Base-by-base conservation (phyloP, 2,888 invertebrate genomes). In the Clitarchus hookeri region DNA sequence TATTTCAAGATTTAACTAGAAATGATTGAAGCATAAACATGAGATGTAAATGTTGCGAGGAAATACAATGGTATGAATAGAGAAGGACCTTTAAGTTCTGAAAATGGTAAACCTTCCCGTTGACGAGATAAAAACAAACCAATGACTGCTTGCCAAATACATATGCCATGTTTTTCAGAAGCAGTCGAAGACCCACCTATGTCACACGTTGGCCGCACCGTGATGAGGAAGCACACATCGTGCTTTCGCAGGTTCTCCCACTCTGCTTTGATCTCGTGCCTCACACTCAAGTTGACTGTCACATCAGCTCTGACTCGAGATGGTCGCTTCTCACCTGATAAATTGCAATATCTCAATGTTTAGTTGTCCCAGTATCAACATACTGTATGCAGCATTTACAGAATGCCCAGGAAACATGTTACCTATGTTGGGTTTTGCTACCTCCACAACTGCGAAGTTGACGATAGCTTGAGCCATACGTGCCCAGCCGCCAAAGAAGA, bases 401-500 rank as follows among this genome's bases (percentile, higher is more conserved):
- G n/a, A 78, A 78, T 78, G 78, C 78, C 11, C n/a, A 78, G n/a
- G 8, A 78, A 19, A 78, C 65, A 13, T 26, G 78, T 54, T 89
- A 90, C 91, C 95, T 83, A 97, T 96, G 91, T 97, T 97, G 0
- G 97, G 97, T 90, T 97, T 97, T 0, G 97, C 96, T 13, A 98
- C 98, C 92, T 99, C 99, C 0, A 99, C 97, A 0, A 99, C 97
- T 4, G 97, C 96, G 92, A 99, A 99, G 87, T 96, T 95, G 13
- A 96, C 94, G 86, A 99, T 96, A 0, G 98, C 98, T 89, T 98
- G 96, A 0, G 99, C 99, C 99, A 99, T 99, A 88, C 99, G 94
- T 0, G 99, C 99, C 99, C 99, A 99, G 2, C 99, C 99, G 23
- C 98, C 98, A 92, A 98, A 99, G 90, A 97, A 96, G 0, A 96